phyloP scores from a whole-genome alignment of 2,888 invertebrate genomes.

The Scaeva pyrastri region DNA sequence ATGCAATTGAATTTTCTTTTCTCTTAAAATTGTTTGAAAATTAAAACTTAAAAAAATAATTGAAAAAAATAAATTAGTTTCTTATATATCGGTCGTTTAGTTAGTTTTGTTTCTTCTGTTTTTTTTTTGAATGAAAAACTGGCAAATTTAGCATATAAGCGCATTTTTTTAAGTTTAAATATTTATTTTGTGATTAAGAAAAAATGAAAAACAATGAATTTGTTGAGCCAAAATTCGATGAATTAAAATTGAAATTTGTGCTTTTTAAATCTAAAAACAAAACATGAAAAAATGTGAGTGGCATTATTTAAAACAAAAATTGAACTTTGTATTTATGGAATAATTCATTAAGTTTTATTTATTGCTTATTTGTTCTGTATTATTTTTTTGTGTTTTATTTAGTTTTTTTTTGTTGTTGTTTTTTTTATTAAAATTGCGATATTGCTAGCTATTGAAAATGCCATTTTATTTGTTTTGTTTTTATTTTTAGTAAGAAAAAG shows the following conservation, averaged over 20 bases:
- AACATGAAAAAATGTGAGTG: background rate
- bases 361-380: constrained; percentile 1
- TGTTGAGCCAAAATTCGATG: background rate
- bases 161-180: constrained; percentile 30
- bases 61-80: background rate
- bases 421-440: constrained; percentile 51
- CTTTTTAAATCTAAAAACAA: background rate
- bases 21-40: background rate
- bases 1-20: constrained; percentile 20
- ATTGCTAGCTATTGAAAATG: constrained; percentile 69
- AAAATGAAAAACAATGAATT: background rate
- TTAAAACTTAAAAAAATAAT: constrained; percentile 39
- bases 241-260: constrained; percentile 28
- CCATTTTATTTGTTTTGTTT: constrained; percentile 21
- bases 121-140: constrained; percentile 51
- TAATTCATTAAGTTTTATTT: constrained; percentile 51
- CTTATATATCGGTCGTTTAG: background rate
- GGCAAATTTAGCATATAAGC: constrained; percentile 70
- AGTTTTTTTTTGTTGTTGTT: constrained; percentile 21
- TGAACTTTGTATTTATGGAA: background rate
- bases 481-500: constrained; percentile 64
- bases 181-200: background rate
- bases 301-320: background rate
- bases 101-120: background rate
- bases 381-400: constrained; percentile 13